These are phyloP conservation scores for Muscicapa comitata DNA, from an alignment of 2,797 vertebrate species.

Conservation along the genomic window DNA sequence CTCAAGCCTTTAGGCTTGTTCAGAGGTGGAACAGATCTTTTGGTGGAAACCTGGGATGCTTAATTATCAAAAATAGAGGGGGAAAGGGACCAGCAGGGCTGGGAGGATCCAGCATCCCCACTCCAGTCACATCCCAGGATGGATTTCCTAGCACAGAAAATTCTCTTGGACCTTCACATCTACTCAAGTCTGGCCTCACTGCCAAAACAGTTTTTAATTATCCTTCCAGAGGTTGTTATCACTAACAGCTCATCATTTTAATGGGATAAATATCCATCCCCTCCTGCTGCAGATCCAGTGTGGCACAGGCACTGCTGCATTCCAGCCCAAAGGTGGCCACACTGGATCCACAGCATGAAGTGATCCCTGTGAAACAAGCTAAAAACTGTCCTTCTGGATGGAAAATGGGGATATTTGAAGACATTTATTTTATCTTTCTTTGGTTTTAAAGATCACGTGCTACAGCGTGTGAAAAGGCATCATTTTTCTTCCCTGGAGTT, in stretches of 20 bases:
- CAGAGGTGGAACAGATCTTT: not conserved
- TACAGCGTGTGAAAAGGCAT: not conserved
- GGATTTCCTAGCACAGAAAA: accelerated
- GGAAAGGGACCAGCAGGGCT: not conserved
- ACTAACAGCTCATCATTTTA: not conserved
- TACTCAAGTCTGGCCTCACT: not conserved
- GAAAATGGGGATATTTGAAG: not conserved
- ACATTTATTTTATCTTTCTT: not conserved
- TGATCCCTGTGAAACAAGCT: not conserved
- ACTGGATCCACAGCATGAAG: not conserved
- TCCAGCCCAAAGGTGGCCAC: not conserved
- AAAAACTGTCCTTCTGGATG: not conserved
- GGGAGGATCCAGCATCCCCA: not conserved
- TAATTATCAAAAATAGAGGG: not conserved
- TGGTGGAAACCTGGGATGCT: not conserved
- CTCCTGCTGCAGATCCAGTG: not conserved
- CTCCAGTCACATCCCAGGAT: accelerated
- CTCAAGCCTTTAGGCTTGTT: not conserved
- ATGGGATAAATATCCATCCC: not conserved
- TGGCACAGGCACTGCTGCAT: not conserved
- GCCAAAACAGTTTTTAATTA: not conserved
- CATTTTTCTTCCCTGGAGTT: not conserved
- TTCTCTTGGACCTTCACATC: not conserved
- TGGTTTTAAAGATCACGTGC: not conserved
- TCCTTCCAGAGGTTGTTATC: not conserved